These are phyloP conservation scores for Argyrosomus regius DNA, from an alignment of 2,797 vertebrate species.

Conservation along the genomic window DNA sequence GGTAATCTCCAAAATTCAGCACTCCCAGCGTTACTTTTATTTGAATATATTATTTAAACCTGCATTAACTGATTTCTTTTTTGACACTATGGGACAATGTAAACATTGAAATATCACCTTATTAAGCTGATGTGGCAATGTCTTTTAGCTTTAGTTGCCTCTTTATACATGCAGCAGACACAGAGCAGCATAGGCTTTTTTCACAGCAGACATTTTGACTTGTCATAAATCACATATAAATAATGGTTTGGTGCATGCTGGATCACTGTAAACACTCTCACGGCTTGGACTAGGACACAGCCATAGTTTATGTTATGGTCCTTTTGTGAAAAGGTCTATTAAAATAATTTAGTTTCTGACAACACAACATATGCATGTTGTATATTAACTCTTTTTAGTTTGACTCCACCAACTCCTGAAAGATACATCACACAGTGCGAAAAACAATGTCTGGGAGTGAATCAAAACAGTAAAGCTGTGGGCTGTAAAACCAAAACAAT, in stretches of 20 bases:
- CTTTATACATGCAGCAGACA: not conserved
- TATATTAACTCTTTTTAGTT: not conserved
- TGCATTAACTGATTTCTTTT: not conserved
- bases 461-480: not conserved
- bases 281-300: not conserved
- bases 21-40: no score
- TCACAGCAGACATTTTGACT: not conserved
- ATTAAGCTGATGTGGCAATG: not conserved
- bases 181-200: not conserved
- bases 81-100: not conserved
- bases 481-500: not conserved
- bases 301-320: not conserved
- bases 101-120: not conserved
- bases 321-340: not conserved
- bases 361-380: not conserved
- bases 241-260: slow-evolving; percentile 4
- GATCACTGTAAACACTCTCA: not conserved
- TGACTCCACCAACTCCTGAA: no score
- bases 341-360: not conserved
- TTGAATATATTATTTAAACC: no score
- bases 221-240: not conserved
- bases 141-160: not conserved
- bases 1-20: no score
- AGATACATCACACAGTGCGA: no score
- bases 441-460: not conserved